Conservation (phyloP, 2,113 vertebrate species). For the Hippocampus abdominalis region DNA sequence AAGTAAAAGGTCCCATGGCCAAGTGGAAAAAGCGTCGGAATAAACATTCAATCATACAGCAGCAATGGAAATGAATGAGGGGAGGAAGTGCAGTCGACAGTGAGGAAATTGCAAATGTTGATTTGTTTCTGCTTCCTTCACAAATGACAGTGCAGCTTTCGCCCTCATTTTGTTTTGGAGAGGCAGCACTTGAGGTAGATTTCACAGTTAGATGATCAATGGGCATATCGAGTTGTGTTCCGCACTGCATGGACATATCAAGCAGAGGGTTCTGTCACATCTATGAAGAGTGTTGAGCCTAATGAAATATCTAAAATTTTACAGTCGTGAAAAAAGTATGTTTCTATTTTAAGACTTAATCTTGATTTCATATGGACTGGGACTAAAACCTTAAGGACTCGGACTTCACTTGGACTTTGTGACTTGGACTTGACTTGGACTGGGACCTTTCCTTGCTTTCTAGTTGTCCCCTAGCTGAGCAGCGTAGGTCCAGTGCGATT, state of each 20-base stretch:
- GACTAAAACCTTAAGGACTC: no score
- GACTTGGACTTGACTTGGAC: no score
- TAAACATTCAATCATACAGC: slow-evolving; percentile 22
- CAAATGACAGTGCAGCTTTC: slow-evolving; percentile 8
- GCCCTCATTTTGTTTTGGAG: slow-evolving; percentile 7
- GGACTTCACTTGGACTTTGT: no score
- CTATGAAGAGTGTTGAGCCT: no score
- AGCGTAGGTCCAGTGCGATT: neutral
- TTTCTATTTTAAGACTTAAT: no score
- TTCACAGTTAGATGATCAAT: neutral
- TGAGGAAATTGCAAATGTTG: neutral
- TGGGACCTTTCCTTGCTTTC: no score
- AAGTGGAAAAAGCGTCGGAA: slow-evolving; percentile 9
- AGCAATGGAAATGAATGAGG: slow-evolving; percentile 18
- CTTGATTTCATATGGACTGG: no score
- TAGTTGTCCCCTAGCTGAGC: neutral
- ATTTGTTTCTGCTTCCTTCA: slow-evolving; percentile 18
- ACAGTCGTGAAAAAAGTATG: no score
- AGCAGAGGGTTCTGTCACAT: no score
- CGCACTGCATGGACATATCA: neutral
- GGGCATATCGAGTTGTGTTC: neutral
- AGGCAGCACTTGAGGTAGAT: neutral
- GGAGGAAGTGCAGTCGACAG: neutral
- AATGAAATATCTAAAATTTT: no score
- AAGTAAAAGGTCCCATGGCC: slow-evolving; percentile 38